A percentile compares a stretch with the other conserved stretches of the same genome.
Conservation (phyloP, 1,140 invertebrate genomes). For the Camponotus pennsylvanicus region DNA sequence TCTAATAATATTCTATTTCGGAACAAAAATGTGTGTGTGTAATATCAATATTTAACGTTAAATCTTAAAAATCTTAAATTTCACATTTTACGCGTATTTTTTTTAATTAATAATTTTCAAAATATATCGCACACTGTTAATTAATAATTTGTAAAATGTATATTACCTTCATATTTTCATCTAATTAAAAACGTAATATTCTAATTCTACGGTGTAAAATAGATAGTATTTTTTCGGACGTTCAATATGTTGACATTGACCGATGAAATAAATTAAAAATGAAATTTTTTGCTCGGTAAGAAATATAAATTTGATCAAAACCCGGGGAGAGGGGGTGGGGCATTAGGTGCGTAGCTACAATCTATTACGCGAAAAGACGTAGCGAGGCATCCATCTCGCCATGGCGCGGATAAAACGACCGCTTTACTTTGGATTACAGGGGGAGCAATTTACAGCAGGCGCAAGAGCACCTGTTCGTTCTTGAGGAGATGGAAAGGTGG, state of each 20-base stretch:
- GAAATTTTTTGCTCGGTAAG: neutral
- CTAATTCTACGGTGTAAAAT: neutral
- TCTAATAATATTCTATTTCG: neutral
- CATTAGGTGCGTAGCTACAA: conserved; percentile 74
- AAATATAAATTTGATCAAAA: conserved; percentile 66
- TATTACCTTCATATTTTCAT: neutral
- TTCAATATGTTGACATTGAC: neutral
- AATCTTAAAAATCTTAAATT: neutral
- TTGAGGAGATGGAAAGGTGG: conserved; percentile 82
- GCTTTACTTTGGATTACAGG: conserved; percentile 86
- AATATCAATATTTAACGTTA: neutral
- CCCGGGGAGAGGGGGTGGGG: conserved; percentile 24
- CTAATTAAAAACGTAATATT: neutral
- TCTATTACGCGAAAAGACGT: conserved; percentile 83
- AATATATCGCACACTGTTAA: neutral
- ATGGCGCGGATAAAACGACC: conserved; percentile 85
- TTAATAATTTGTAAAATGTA: neutral
- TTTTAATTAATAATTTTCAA: neutral
- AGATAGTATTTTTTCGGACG: neutral
- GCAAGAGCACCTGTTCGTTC: conserved; percentile 85
- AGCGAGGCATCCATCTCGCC: conserved; percentile 84
- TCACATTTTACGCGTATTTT: neutral
- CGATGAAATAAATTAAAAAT: neutral
- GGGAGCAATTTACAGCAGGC: conserved; percentile 85
- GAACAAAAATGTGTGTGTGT: neutral